These are phyloP conservation scores for Ennomos fuscantarius DNA, from an alignment of 2,888 invertebrate genomes.

Conservation along the genomic window DNA sequence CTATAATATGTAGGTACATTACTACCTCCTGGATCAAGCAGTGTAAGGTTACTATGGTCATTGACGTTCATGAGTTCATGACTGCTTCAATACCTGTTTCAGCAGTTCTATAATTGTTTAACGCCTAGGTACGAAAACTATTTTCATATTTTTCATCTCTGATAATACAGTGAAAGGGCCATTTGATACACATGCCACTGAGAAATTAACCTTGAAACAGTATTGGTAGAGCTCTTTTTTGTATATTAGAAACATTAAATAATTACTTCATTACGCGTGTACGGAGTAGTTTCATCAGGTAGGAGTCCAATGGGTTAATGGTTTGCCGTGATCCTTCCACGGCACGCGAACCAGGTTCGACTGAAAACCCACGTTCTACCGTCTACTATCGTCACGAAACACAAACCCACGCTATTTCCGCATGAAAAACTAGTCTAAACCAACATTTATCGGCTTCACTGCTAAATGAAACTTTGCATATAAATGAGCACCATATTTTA, in stretches of 20 bases:
- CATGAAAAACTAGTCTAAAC: constrained; percentile 36
- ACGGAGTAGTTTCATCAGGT: constrained; percentile 9
- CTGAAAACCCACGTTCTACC: constrained; percentile 30
- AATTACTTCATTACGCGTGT: constrained; percentile 15
- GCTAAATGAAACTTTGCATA: constrained; percentile 20
- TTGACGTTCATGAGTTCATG: too few relatives aligned
- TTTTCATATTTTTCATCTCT: too few relatives aligned
- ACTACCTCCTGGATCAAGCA: too few relatives aligned
- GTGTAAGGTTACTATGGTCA: too few relatives aligned
- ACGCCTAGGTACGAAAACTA: too few relatives aligned
- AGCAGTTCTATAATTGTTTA: too few relatives aligned
- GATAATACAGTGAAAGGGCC: too few relatives aligned
- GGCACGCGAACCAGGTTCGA: constrained; percentile 40
- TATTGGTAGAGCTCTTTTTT: background rate
- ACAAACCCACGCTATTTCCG: constrained; percentile 47
- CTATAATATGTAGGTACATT: too few relatives aligned
- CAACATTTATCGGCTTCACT: constrained; percentile 23
- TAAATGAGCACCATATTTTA: constrained; percentile 5
- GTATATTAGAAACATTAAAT: background rate
- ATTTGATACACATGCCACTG: too few relatives aligned
- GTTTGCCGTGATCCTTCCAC: constrained; percentile 22
- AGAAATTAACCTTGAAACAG: constrained; percentile 5
- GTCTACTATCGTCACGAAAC: constrained; percentile 53
- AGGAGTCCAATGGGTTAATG: constrained; percentile 22
- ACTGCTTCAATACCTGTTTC: too few relatives aligned